These are phyloP conservation scores for Phortica magna DNA, from an alignment of 2,888 invertebrate genomes.

Conservation along the genomic window DNA sequence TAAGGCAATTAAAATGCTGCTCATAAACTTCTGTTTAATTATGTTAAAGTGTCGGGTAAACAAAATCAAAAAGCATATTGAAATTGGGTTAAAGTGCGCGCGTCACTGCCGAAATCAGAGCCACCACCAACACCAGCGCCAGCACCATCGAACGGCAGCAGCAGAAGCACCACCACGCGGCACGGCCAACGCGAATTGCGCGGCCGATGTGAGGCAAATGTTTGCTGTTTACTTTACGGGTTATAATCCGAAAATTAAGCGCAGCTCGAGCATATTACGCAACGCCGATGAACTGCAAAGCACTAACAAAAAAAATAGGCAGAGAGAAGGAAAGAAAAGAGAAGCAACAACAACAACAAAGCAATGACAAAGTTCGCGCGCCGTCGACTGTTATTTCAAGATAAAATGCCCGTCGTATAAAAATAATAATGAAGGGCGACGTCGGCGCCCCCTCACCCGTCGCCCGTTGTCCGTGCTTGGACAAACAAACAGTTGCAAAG, in stretches of 20 bases:
- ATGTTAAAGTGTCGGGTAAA: slow-evolving; percentile 76
- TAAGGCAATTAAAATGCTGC: slow-evolving; percentile 61
- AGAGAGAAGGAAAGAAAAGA: neutral
- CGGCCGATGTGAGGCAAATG: neutral
- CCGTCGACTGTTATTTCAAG: slow-evolving; percentile 68
- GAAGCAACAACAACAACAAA: neutral
- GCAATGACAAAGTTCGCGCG: slow-evolving; percentile 30
- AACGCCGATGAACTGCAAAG: slow-evolving; percentile 18
- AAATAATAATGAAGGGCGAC: slow-evolving; percentile 50
- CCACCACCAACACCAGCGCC: neutral
- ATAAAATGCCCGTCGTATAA: slow-evolving; percentile 70
- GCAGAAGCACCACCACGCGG: neutral
- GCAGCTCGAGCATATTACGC: slow-evolving; percentile 65
- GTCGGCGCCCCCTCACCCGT: neutral
- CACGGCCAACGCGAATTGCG: neutral
- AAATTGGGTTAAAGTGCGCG: slow-evolving; percentile 69
- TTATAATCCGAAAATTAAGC: slow-evolving; percentile 73
- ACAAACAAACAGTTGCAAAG: slow-evolving; percentile 19
- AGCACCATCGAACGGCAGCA: neutral
- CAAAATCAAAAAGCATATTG: slow-evolving; percentile 76
- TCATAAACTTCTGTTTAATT: slow-evolving; percentile 72
- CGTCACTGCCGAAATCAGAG: neutral
- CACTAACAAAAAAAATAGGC: neutral
- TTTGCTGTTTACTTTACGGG: slow-evolving; percentile 65
- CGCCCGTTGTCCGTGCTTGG: slow-evolving; percentile 19